Evolutionary conservation across 2,113 vertebrate genomes (phyloP), one percentile per base, ranked within the genome.

Genomic region (Eolophus roseicapilla): DNA sequence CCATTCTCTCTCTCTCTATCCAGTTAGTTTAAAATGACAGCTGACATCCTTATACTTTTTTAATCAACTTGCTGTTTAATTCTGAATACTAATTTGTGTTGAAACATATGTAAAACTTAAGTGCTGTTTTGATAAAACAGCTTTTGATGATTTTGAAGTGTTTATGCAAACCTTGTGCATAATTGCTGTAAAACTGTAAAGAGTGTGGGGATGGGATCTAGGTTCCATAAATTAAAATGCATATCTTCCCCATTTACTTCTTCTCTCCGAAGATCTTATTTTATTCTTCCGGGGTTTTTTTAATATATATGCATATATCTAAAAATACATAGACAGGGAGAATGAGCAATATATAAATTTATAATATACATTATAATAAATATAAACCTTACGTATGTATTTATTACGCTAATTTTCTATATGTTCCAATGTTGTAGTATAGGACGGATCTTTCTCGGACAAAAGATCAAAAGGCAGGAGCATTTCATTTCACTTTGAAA

Each of bases 101-200:
- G 92, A 96, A 97, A 96, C 95, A 97, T 97, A 96, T 95, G 95
- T 97, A 97, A 96, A 97, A 96, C 83, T 96, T 93, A 96, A 92
- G 90, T 97, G 82, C 86, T 97, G 65, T 97, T 97, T 96, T 97
- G 95, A 95, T 92, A 94, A 96, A 92, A 94, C 94, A 91, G 80
- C 96, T 97, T 97, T 97, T 97, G 96, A 94, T 84, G 96, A 94
- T 97, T 98, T 93, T 97, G 84, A 97, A 97, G 89, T 97, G 79
- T 97, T 97, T 97, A 97, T 97, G 90, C 95, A 97, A 96, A 96
- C 95, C 87, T 93, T 91, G 79, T 88, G 87, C 84, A 39, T 97
- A 96, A 97, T 97, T 96, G 84, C 95, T 83, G 41, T 86, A 81
- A 95, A 96, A 90, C 82, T 91, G 91, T 88, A 93, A 91, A 87